phyloP scores from a whole-genome alignment of 1,140 invertebrate genomes.

The Pachypsylla venusta region DNA sequence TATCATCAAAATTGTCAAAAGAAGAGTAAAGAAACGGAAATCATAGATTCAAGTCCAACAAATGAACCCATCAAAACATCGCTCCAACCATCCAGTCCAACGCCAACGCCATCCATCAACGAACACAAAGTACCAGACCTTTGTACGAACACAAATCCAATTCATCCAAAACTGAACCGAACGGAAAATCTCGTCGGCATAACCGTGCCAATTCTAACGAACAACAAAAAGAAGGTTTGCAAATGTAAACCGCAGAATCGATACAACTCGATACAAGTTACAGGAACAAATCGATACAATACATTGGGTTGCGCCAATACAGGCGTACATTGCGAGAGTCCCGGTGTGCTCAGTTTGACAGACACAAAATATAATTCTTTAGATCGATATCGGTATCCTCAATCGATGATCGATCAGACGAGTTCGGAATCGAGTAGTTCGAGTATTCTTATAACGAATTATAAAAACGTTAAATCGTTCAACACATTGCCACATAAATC shows the following conservation, averaged over 20 bases:
- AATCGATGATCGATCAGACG: neutral
- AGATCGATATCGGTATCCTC: neutral
- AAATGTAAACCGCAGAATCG: constrained; percentile 4
- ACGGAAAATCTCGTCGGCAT: neutral
- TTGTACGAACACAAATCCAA: constrained; percentile 2
- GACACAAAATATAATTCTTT: neutral
- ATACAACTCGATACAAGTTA: neutral
- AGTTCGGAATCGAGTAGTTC: constrained; percentile 5
- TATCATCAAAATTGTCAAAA: constrained; percentile 3
- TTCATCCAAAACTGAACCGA: neutral
- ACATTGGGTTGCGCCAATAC: too few relatives aligned
- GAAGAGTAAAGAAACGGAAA: neutral
- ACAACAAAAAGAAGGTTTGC: constrained; percentile 7
- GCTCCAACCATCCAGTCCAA: neutral
- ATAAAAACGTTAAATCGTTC: neutral
- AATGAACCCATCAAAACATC: neutral
- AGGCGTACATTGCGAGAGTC: too few relatives aligned
- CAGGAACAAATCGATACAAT: neutral
- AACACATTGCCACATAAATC: neutral
- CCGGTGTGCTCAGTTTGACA: neutral
- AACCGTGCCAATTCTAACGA: constrained; percentile 1
- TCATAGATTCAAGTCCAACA: neutral
- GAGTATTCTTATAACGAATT: constrained; percentile 1
- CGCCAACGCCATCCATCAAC: neutral
- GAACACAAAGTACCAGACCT: constrained; percentile 1